A percentile compares a stretch with the other conserved stretches of the same genome.
Conservation (phyloP, 2,797 vertebrate species). For the Syngnathus acus region DNA sequence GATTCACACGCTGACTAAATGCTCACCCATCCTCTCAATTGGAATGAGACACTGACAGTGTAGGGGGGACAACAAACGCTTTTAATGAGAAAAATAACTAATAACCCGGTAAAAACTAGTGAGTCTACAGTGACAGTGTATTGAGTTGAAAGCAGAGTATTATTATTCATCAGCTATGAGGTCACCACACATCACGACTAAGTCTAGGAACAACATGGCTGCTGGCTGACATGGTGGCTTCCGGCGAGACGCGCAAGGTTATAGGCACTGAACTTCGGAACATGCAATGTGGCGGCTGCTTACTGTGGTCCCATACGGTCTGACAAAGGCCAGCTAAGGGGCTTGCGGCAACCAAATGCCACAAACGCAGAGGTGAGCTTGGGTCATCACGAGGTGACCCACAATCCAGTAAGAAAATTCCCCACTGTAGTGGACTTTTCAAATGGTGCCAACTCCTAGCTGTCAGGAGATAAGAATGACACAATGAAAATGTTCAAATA, state of each 20-base stretch:
- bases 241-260: constrained; percentile 63
- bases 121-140: constrained; percentile 62
- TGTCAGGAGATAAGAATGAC: constrained; percentile 1
- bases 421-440: neutral
- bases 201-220: constrained; percentile 53
- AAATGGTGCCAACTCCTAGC: neutral
- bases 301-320: constrained; percentile 44
- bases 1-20: too few species aligned
- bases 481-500: neutral
- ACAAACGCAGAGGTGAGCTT: constrained; percentile 24
- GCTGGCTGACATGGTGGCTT: constrained; percentile 56
- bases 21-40: too few species aligned
- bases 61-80: constrained; percentile 59
- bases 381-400: constrained; percentile 7
- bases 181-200: constrained; percentile 60
- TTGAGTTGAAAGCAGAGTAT: constrained; percentile 61
- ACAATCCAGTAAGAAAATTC: neutral
- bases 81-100: constrained; percentile 63
- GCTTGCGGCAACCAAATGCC: constrained; percentile 17
- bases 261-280: constrained; percentile 66
- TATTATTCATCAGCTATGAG: constrained; percentile 60
- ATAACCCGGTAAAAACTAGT: constrained; percentile 65
- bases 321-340: constrained; percentile 30
- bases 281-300: constrained; percentile 63
- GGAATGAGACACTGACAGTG: constrained; percentile 7